Base-by-base conservation (phyloP, 2,113 vertebrate genomes). In the Pteropus alecto region DNA sequence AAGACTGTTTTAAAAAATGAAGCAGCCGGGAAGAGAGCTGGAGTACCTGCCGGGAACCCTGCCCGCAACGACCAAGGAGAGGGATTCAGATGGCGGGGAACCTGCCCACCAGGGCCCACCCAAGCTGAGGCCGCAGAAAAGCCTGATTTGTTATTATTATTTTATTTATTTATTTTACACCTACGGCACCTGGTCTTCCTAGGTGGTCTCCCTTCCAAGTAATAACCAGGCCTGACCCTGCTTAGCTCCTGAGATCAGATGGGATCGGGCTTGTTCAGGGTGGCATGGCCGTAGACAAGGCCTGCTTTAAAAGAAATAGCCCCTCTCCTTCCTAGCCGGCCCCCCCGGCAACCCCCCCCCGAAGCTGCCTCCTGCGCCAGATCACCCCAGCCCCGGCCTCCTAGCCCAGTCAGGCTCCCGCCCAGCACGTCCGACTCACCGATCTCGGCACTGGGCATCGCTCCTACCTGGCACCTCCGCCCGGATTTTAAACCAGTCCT, bases 401-500 rank as follows among this genome's bases (percentile, higher is more conserved):
- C 56, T 3, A 6, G 6, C 46, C 70, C 46, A 22, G 30, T 38
- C 61, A 73, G 63, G 43, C 6, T 51, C 28, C 83, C 48, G 5
- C n/a, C 35, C n/a, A 28, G 11, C 21, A 30, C 43, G 18, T 2
- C 51, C 48, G 9, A 79, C 98, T 96, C 74, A 99, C 99, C 99
- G 98, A 46, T 99, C 99, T 87, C 99, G 98, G 96, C 99, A 99
- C 97, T 99, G 98, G 19, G 97, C 84, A 30, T 99, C 99, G 0
- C 98, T 99, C 84, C 99, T 99, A 46, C 99, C 99, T 0, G 99
- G 99, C 70, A 99, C 99, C 33, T 99, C 99, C 0, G 96, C 76
- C 77, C 98, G 98, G 81, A 99, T 99, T 93, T 99, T 99, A 91
- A 99, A 99, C 99, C 99, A 99, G 38, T 99, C 98, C 54, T 98